Evolutionary conservation across 2,888 invertebrate genomes (phyloP).

Genomic region (Aspidiotus destructor): DNA sequence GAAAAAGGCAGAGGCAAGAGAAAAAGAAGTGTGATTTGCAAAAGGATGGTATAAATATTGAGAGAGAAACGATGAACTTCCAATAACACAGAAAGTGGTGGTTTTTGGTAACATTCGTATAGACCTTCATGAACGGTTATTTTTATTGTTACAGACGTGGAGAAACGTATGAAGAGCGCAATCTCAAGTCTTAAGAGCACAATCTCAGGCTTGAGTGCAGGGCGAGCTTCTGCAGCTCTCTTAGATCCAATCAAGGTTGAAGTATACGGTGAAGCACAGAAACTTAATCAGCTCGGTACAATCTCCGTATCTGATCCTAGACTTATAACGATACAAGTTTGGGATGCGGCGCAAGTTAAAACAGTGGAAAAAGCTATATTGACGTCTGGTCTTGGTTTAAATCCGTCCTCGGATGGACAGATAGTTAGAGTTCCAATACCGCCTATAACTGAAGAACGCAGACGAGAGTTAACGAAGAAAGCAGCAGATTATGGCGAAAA

Average conservation of each 20-base stretch:
- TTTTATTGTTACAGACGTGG: too few relatives aligned
- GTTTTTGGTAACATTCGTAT: too few relatives aligned
- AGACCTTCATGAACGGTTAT: too few relatives aligned
- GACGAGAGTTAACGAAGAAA: slow-evolving; percentile 17
- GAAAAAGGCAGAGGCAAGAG: too few relatives aligned
- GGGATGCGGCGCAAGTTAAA: not conserved
- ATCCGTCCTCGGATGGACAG: not conserved
- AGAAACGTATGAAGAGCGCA: too few relatives aligned
- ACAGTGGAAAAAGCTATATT: slow-evolving; percentile 20
- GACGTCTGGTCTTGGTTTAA: slow-evolving; percentile 13
- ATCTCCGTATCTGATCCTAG: slow-evolving; percentile 7
- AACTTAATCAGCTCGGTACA: slow-evolving; percentile 10
- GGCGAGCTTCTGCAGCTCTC: slow-evolving; percentile 4
- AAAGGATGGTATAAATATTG: too few relatives aligned
- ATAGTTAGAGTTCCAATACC: slow-evolving; percentile 12
- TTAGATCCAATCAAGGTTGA: slow-evolving; percentile 16
- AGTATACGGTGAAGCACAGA: not conserved
- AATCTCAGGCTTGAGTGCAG: slow-evolving; percentile 1
- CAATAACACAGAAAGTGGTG: too few relatives aligned
- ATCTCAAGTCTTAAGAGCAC: too few relatives aligned
- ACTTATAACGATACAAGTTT: slow-evolving; percentile 8
- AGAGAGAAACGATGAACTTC: too few relatives aligned
- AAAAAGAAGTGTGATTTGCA: too few relatives aligned
- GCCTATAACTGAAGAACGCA: slow-evolving; percentile 20
- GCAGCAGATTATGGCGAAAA: slow-evolving; percentile 8